These are phyloP conservation scores for Contarinia nasturtii DNA, from an alignment of 1,140 invertebrate genomes.

Conservation along the genomic window DNA sequence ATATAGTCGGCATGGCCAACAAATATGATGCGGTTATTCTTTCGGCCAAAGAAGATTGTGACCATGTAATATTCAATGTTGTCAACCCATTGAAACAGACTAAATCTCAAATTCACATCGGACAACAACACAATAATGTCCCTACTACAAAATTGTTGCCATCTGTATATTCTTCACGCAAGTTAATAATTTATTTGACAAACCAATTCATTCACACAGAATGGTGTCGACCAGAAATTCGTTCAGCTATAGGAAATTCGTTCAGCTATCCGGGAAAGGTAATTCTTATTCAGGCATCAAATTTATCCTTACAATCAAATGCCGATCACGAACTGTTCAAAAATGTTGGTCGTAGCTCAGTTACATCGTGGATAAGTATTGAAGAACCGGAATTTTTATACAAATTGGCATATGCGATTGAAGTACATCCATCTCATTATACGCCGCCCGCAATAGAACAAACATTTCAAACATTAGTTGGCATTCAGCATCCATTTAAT, in stretches of 20 bases:
- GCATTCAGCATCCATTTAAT: slow-evolving; percentile 22
- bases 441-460: slow-evolving; percentile 25
- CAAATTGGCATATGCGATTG: slow-evolving; percentile 57
- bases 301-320: slow-evolving; percentile 48
- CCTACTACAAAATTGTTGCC: slow-evolving; percentile 61
- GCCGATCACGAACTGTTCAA: slow-evolving; percentile 69
- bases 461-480: slow-evolving; percentile 27
- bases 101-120: slow-evolving; percentile 48
- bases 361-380: slow-evolving; percentile 64
- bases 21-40: slow-evolving; percentile 86
- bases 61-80: slow-evolving; percentile 68
- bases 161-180: slow-evolving; percentile 63
- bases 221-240: slow-evolving; percentile 67
- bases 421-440: slow-evolving; percentile 29
- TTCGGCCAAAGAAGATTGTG: slow-evolving; percentile 81
- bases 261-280: slow-evolving; percentile 54
- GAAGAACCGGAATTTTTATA: slow-evolving; percentile 75
- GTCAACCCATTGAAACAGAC: slow-evolving; percentile 67
- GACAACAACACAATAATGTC: slow-evolving; percentile 58
- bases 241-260: slow-evolving; percentile 62
- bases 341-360: slow-evolving; percentile 49
- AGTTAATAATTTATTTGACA: slow-evolving; percentile 64
- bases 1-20: slow-evolving; percentile 43
- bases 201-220: slow-evolving; percentile 71
- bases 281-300: slow-evolving; percentile 58